A percentile compares a stretch with the other conserved stretches of the same genome.
Conservation (phyloP, 2,888 invertebrate genomes). For the Chaetoderma sp. region DNA sequence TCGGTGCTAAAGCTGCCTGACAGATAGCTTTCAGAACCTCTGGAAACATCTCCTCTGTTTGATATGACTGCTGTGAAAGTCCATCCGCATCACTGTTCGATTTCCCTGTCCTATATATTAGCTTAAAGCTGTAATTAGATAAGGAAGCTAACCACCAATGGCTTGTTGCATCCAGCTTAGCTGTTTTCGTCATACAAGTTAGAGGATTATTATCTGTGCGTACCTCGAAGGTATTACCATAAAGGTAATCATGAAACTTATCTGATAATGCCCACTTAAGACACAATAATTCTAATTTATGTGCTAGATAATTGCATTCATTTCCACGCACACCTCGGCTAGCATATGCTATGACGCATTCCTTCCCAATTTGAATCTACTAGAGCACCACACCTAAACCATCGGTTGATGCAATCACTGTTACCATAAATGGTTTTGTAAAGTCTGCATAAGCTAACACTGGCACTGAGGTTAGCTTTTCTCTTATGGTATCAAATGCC, state of each 20-base stretch:
- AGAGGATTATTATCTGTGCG: not conserved
- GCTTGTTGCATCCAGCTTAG: not conserved
- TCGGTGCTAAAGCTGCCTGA: no score
- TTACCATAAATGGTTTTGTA: constrained; percentile 32
- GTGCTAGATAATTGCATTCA: constrained; percentile 34
- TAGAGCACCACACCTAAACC: constrained; percentile 41
- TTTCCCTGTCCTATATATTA: no score
- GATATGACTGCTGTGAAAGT: no score
- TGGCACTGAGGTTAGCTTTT: constrained; percentile 18
- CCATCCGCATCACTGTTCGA: no score
- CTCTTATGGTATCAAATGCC: constrained; percentile 29
- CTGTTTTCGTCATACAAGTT: not conserved
- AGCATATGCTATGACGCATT: constrained; percentile 37
- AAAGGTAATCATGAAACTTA: not conserved
- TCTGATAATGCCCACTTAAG: constrained; percentile 10
- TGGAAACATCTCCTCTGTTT: no score
- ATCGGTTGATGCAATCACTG: constrained; percentile 37
- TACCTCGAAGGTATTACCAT: not conserved
- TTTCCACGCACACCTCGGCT: constrained; percentile 23
- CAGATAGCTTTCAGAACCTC: no score
- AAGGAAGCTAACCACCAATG: not conserved
- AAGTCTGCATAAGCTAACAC: constrained; percentile 28
- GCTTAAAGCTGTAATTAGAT: not conserved
- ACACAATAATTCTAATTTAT: constrained; percentile 32
- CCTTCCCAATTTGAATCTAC: constrained; percentile 34